These are phyloP conservation scores for Heliothis virescens DNA, from an alignment of 1,140 invertebrate genomes.

Conservation along the genomic window DNA sequence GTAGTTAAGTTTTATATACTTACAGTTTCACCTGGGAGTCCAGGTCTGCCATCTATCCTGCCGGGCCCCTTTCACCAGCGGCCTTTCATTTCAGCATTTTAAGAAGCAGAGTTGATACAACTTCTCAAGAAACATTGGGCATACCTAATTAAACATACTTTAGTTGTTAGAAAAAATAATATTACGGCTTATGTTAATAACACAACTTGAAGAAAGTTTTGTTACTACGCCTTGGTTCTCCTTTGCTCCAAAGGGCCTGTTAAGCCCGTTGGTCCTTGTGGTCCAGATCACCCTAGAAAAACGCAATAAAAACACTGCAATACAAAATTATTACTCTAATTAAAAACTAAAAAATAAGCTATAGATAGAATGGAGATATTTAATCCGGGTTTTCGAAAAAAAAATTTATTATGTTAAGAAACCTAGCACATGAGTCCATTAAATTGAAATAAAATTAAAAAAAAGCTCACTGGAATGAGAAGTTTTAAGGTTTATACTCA, in stretches of 20 bases:
- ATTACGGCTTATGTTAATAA: too few relatives aligned
- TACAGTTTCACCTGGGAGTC: slow-evolving; percentile 57
- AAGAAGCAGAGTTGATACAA: slow-evolving; percentile 63
- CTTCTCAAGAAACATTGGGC: slow-evolving; percentile 67
- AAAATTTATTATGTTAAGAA: too few relatives aligned
- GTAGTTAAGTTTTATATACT: not conserved
- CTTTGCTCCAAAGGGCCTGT: slow-evolving; percentile 54
- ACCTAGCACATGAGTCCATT: too few relatives aligned
- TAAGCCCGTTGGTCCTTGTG: not conserved
- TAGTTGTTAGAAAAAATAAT: too few relatives aligned
- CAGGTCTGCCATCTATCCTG: slow-evolving; percentile 59
- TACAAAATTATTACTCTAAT: too few relatives aligned
- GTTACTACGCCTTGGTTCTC: slow-evolving; percentile 40
- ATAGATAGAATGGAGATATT: too few relatives aligned
- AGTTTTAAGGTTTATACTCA: not conserved
- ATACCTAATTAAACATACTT: slow-evolving; percentile 61
- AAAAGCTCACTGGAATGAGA: too few relatives aligned
- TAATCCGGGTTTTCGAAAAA: too few relatives aligned
- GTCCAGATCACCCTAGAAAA: slow-evolving; percentile 16
- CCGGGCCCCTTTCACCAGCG: slow-evolving; percentile 44
- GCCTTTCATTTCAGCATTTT: slow-evolving; percentile 71
- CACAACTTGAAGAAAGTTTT: too few relatives aligned
- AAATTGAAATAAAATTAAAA: too few relatives aligned
- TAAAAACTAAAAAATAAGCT: too few relatives aligned
- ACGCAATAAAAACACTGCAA: not conserved